Percentiles rank a stretch among this genome's conserved stretches.
Conservation (phyloP, 2,797 vertebrate genomes). For the Acanthiza pusilla region DNA sequence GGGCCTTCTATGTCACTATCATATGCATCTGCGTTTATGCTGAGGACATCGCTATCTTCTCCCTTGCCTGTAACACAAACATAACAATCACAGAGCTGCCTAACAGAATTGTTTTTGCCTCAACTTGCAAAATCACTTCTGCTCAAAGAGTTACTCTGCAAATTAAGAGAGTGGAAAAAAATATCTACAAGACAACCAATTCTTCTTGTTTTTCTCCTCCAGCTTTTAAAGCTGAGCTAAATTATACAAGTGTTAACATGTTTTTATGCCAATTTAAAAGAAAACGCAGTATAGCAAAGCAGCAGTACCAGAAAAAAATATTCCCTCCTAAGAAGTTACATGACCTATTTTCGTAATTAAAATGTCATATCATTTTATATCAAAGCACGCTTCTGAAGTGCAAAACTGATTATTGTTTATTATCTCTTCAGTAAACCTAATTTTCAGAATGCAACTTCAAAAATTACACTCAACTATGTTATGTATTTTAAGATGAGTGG, state of each 20-base stretch:
- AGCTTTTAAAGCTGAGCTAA: constrained; percentile 32
- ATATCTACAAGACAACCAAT: background rate
- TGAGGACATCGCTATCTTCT: constrained; percentile 95
- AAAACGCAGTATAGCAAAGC: constrained; percentile 3
- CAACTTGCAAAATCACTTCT: background rate
- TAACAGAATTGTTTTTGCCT: background rate
- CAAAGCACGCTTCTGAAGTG: constrained; percentile 22
- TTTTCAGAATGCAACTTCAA: background rate
- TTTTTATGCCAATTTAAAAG: constrained; percentile 45
- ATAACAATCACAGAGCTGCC: background rate
- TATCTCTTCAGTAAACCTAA: constrained; percentile 22
- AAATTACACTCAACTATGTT: background rate
- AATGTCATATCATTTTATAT: constrained; percentile 35
- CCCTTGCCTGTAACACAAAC: constrained; percentile 76
- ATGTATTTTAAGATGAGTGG: background rate
- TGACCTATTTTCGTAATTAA: constrained; percentile 57
- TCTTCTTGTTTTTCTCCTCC: background rate
- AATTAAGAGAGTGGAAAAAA: background rate
- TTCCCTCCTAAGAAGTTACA: background rate
- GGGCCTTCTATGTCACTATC: constrained; percentile 95
- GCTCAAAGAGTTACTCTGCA: background rate
- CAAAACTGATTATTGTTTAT: constrained; percentile 29
- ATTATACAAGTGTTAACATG: constrained; percentile 34
- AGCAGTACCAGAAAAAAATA: constrained; percentile 32
- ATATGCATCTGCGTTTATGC: constrained; percentile 94